phyloP scores from a whole-genome alignment of 2,797 vertebrate species.

The Chelonia mydas region DNA sequence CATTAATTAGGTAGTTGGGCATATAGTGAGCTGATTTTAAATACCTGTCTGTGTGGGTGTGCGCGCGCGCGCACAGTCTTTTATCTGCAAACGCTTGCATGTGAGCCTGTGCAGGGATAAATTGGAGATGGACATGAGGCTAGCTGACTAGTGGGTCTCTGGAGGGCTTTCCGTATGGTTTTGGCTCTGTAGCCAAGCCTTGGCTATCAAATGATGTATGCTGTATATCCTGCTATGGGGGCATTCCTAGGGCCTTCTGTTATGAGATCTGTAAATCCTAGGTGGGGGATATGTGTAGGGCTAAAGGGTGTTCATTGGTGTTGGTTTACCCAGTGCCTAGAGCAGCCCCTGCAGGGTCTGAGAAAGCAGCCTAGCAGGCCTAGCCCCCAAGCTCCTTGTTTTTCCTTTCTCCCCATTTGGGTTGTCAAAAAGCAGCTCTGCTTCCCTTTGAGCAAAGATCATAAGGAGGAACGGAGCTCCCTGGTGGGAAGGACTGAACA shows the following conservation, averaged over 20 bases:
- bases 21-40: background rate
- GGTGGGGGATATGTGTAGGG: no score
- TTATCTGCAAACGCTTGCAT: background rate
- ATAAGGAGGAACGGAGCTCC: background rate
- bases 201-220: background rate
- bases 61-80: background rate
- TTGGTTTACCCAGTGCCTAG: background rate
- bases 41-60: fast-evolving
- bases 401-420: background rate
- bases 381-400: background rate
- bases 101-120: background rate
- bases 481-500: background rate
- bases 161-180: background rate
- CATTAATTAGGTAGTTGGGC: background rate
- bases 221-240: no score
- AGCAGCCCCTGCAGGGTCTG: background rate
- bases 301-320: background rate
- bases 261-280: no score
- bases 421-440: background rate
- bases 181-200: background rate
- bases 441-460: background rate
- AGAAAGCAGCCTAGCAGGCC: background rate
- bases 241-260: no score
- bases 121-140: background rate
- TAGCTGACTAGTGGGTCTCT: background rate